phyloP scores from a whole-genome alignment of 1,140 invertebrate genomes.

The Helicoverpa zea region DNA sequence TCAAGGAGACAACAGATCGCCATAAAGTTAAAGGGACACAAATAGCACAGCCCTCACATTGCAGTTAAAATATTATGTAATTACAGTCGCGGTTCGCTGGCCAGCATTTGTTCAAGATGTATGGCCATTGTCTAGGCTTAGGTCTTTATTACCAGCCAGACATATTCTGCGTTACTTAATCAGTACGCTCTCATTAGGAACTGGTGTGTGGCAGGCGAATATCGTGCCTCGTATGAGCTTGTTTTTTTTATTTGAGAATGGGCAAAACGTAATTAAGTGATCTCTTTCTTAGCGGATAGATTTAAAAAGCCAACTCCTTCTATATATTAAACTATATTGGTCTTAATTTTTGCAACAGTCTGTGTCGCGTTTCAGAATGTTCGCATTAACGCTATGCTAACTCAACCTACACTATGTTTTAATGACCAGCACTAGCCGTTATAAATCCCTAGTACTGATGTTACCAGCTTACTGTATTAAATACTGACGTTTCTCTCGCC shows the following conservation, averaged over 20 bases:
- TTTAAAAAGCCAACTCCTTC: too few species aligned
- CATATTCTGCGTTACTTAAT: conserved; percentile 36
- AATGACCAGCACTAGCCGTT: too few species aligned
- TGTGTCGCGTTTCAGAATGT: too few species aligned
- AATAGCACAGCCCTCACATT: conserved; percentile 60
- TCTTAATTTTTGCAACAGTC: too few species aligned
- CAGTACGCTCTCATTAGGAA: conserved; percentile 21
- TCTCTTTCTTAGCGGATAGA: too few species aligned
- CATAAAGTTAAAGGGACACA: conserved; percentile 58
- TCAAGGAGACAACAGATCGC: conserved; percentile 56
- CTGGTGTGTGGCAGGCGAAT: background rate
- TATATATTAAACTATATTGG: too few species aligned
- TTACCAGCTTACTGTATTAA: too few species aligned
- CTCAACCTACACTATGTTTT: too few species aligned
- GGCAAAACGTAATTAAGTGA: background rate
- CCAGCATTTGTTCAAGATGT: conserved; percentile 54
- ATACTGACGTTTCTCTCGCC: too few species aligned
- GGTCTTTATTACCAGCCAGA: conserved; percentile 32
- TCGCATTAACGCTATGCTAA: too few species aligned
- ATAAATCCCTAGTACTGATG: too few species aligned
- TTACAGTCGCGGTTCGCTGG: conserved; percentile 56
- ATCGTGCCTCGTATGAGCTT: background rate
- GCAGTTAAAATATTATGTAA: conserved; percentile 67
- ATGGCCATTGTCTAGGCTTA: conserved; percentile 53
- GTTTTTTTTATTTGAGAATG: background rate